Evolutionary conservation across 2,797 vertebrate species (phyloP), one percentile per base, ranked within the genome.

Genomic region (Gila robusta): DNA sequence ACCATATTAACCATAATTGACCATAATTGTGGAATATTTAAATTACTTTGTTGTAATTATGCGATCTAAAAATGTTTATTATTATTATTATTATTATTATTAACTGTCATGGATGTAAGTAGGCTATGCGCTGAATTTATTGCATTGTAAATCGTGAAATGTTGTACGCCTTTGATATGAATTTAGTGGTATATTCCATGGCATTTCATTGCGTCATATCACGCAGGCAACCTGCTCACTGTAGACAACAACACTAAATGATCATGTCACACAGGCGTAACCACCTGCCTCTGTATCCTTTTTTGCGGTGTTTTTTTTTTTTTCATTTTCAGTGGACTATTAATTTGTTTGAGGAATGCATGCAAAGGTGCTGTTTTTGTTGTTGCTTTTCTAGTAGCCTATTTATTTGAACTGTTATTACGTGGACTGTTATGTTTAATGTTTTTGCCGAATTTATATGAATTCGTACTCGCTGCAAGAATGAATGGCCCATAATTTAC

Each of bases 181-280:
- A 21, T 77, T 49, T 19, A 84, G 82, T 77, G 72, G 73, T 84
- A 84, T 84, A 35, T 77, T 84, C 82, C 82, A 23, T 77, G 41
- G 17, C 44, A 16, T 84, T 77, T 77, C 62, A 84, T 84, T 78
- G 47, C 82, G 82, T 84, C 82, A 84, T 54, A 84, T 77, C 62
- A 69, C 82, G 73, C 82, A 78, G 17, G 73, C 73, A 39, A 77
- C 26, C 47, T 32, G 73, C 82, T 67, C 73, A 69, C 82, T 83
- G 56, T 83, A 37, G 41, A 47, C 62, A 77, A 77, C 9, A 39
- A 77, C 9, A 39, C 73, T 54, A 78, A 78, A 78, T 54, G 72
- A 77, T 84, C 82, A 11, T 8, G 82, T 84, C 82, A 84, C 82
- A 52, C 59, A 84, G 17, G 35, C 82, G 17, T 39, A 28, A 84